A percentile compares a stretch with the other conserved stretches of the same genome.
These are phyloP conservation scores for Glyphotaelius pellucidus DNA, from an alignment of 2,888 invertebrate species.

Conservation along the genomic window DNA sequence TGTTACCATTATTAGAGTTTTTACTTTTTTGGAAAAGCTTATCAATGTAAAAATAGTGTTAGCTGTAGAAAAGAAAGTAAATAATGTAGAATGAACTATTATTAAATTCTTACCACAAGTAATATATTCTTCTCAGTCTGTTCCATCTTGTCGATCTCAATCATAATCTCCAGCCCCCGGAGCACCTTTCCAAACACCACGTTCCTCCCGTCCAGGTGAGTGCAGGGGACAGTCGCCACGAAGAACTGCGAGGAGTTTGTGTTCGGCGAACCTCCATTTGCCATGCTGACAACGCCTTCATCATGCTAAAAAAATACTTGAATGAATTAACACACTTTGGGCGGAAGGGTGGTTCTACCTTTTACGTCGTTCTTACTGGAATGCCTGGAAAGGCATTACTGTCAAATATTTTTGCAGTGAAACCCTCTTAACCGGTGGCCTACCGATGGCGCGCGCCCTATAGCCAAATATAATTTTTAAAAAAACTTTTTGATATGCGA, in stretches of 20 bases:
- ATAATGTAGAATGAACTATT: slow-evolving; percentile 54
- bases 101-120: slow-evolving; percentile 75
- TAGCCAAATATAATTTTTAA: too few relatives aligned
- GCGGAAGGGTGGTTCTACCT: too few relatives aligned
- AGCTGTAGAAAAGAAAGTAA: not conserved
- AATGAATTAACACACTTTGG: not conserved
- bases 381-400: too few relatives aligned
- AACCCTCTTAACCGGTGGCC: too few relatives aligned
- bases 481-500: too few relatives aligned
- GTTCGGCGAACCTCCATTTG: slow-evolving; percentile 86
- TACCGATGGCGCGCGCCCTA: too few relatives aligned
- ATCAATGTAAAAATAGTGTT: not conserved
- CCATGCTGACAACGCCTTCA: slow-evolving; percentile 86
- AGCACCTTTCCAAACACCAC: slow-evolving; percentile 90
- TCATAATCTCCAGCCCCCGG: slow-evolving; percentile 84
- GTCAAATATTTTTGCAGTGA: too few relatives aligned
- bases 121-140: slow-evolving; percentile 78
- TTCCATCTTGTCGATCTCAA: slow-evolving; percentile 82
- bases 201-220: slow-evolving; percentile 88
- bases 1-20: too few relatives aligned
- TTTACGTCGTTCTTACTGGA: too few relatives aligned
- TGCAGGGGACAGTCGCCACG: slow-evolving; percentile 86
- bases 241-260: slow-evolving; percentile 98
- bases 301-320: slow-evolving; percentile 74
- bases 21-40: not conserved